Percentiles rank a stretch among this genome's conserved stretches.
Conservation (phyloP, 2,797 vertebrate species). For the Triplophysa yarkandensis region DNA sequence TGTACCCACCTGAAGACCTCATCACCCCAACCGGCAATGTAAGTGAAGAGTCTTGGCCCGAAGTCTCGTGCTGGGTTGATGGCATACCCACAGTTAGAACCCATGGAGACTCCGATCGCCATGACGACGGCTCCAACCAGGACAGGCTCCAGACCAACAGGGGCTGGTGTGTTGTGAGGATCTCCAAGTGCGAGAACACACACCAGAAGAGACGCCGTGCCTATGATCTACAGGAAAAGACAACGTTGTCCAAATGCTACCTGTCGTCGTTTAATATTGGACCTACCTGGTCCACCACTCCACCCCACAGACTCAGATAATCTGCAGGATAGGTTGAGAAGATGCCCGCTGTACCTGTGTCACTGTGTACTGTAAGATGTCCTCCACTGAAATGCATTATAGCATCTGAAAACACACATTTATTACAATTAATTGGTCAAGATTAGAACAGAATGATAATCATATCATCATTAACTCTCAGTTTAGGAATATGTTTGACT, state of each 20-base stretch:
- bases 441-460: no score
- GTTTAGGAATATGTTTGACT: no score
- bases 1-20: constrained; percentile 76
- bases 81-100: constrained; percentile 79
- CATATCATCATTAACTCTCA: no score
- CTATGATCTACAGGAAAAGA: constrained; percentile 67
- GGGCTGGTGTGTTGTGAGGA: constrained; percentile 63
- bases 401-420: constrained; percentile 72
- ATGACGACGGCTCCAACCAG: constrained; percentile 72
- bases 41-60: constrained; percentile 75
- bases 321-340: constrained; percentile 78
- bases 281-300: constrained; percentile 85
- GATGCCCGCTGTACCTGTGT: constrained; percentile 73
- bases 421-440: neutral
- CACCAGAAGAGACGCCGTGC: constrained; percentile 73
- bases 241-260: neutral
- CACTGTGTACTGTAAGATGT: constrained; percentile 68
- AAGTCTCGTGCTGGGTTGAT: constrained; percentile 80
- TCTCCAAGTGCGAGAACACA: constrained; percentile 77
- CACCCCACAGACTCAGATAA: constrained; percentile 73
- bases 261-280: neutral
- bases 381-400: constrained; percentile 73
- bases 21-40: constrained; percentile 72
- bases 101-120: constrained; percentile 77
- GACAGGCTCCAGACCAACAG: constrained; percentile 68